Evolutionary conservation across 2,113 vertebrate genomes (phyloP), one percentile per base, ranked within the genome.

Genomic region (Ardeotis arabs): DNA sequence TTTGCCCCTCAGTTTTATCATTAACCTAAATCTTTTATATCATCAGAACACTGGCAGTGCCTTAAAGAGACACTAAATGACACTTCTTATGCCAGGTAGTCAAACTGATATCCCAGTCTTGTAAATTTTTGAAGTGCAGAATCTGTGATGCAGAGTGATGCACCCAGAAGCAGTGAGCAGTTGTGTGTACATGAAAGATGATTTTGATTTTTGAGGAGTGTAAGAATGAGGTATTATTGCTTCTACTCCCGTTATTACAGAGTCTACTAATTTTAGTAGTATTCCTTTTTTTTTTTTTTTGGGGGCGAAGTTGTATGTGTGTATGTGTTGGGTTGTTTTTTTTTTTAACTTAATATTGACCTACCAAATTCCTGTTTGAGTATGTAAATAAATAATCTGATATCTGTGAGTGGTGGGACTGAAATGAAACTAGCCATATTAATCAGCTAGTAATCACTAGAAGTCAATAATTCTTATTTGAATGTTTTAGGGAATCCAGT

Each of bases 141-240:
- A 50, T 59, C 44, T 0, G 0, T 24, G 37, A 24, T 29, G 50
- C 13, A n/a, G 41, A 39, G 37, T 14, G 9, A 24, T 63, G 31
- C 35, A 41, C 8, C 14, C 45, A 25, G 44, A 50, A 86, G 47
- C 14, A 47, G n/a, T 17, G 24, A 67, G 24, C 14, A 29, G 1
- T 25, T 15, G 3, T 35, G 12, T 15, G 16, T 27, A 50, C 13
- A 1, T 63, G 25, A 37, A 59, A 41, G 13, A n/a, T 12, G 6
- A 5, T 33, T 93, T 68, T 63, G 44, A 12, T 8, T 78, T 79
- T 69, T 39, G 18, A 22, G 11, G 37, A 68, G 13, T 4, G 12
- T 25, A 72, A 33, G 19, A 68, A 29, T 16, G 44, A 63, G 53
- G 18, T 10, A 2, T 37, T 90, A 39, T 44, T 72, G 28, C 18